Base-by-base conservation (phyloP, 2,113 vertebrate species). In the Corythaixoides concolor region DNA sequence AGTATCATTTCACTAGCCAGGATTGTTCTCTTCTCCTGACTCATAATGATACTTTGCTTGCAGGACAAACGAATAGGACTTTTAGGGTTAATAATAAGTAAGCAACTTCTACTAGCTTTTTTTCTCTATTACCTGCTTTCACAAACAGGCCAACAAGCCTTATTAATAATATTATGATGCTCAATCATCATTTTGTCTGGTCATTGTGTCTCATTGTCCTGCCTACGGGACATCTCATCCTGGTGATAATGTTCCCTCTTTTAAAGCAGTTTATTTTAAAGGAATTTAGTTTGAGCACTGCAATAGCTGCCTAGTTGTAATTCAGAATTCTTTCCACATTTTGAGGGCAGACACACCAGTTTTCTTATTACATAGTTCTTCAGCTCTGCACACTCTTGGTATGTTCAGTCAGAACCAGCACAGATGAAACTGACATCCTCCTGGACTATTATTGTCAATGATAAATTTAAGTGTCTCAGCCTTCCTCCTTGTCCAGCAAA, bases 161-260 rank as follows among this genome's bases (percentile, higher is more conserved):
- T 77, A 59, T 21, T 53, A 89, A 77, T 93, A 92, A 43, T 63
- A 50, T 39, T 37, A 56, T 13, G 15, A 43, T 63, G 9, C 4
- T 81, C 15, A 74, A 3, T 41, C 39, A 73, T 35, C 2, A 45
- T 73, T 90, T 90, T 90, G 5, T 73, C 37, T 68, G 12, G 18
- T 52, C 23, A 24, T 77, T 56, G 41, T 47, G 7, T 68, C 47
- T 82, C 8, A 4, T 24, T 82, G 62, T 5, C 13, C 43, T 85
- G n/a, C 12, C 32, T 41, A 37, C 0, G 0, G 11, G 13, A 41
- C 12, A 32, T 58, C 17, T 19, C 9, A 21, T 28, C 12, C 26
- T 49, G 30, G 33, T 73, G 23, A 26, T 52, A 35, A 53, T 5
- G 3, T 28, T 75, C 33, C 16, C 72, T 27, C 24, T 67, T 59